These are phyloP conservation scores for Nothocercus nigrocapillus DNA, from an alignment of 2,113 vertebrate species.

Conservation along the genomic window DNA sequence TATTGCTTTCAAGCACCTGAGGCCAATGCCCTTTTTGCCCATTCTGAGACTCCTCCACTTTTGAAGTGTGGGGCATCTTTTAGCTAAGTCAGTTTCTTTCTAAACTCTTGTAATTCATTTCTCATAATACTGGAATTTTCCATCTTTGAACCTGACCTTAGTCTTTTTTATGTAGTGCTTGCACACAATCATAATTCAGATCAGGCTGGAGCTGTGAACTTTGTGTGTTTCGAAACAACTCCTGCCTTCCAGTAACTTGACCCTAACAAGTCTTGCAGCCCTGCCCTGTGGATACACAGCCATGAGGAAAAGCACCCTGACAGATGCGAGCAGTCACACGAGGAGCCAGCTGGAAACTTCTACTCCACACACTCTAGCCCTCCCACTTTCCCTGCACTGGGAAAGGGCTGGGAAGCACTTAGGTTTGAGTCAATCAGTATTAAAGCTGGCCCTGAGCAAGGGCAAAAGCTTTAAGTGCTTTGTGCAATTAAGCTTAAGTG, in stretches of 20 bases:
- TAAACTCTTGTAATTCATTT: neutral
- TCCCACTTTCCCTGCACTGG: accelerated
- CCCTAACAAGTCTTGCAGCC: neutral
- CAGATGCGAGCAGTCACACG: neutral
- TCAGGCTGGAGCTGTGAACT: neutral
- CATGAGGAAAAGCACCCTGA: neutral
- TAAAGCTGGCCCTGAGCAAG: neutral
- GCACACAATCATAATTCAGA: neutral
- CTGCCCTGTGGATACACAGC: neutral
- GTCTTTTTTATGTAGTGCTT: neutral
- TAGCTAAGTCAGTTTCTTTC: neutral
- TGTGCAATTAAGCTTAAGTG: neutral
- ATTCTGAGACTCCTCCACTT: neutral
- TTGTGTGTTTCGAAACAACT: neutral
- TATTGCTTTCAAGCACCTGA: neutral
- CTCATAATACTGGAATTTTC: neutral
- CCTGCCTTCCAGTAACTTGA: neutral
- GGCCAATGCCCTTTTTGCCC: neutral
- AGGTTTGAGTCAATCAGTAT: neutral
- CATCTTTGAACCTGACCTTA: neutral
- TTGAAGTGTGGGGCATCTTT: neutral
- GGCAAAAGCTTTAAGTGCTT: neutral
- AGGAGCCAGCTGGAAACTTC: neutral
- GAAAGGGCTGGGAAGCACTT: neutral
- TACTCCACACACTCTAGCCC: neutral